phyloP scores from a whole-genome alignment of 2,888 invertebrate genomes.

The Pemphredon lugubris region DNA sequence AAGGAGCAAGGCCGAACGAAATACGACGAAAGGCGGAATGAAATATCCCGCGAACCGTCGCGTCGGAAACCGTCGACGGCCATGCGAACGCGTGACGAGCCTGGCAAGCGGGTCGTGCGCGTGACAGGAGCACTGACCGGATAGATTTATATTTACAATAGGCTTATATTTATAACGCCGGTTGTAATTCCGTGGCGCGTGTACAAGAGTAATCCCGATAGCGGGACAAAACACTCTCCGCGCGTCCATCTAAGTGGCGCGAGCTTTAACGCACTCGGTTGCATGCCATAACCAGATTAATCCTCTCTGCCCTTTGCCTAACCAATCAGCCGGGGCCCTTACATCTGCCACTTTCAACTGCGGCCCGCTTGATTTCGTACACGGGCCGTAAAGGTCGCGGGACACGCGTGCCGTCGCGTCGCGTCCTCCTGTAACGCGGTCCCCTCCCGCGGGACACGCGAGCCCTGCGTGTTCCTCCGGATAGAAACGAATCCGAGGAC shows the following conservation, averaged over 20 bases:
- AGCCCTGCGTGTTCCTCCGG: conserved; percentile 20
- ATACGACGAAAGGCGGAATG: conserved; percentile 38
- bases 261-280: conserved; percentile 57
- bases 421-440: conserved; percentile 8
- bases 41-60: conserved; percentile 32
- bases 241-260: conserved; percentile 40
- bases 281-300: conserved; percentile 68
- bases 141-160: conserved; percentile 71
- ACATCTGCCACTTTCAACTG: conserved; percentile 50
- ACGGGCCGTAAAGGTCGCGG: conserved; percentile 34
- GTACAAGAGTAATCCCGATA: conserved; percentile 54
- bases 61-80: conserved; percentile 1
- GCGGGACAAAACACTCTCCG: conserved; percentile 52
- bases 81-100: conserved; percentile 36
- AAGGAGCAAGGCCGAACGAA: conserved; percentile 27
- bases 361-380: conserved; percentile 35
- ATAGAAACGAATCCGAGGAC: conserved; percentile 33
- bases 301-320: conserved; percentile 52
- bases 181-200: conserved; percentile 45
- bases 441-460: conserved; percentile 42
- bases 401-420: conserved; percentile 32
- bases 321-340: conserved; percentile 48
- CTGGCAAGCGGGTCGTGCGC: conserved; percentile 42
- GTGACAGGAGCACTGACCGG: conserved; percentile 64
- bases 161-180: conserved; percentile 59